phyloP scores from a whole-genome alignment of 2,888 invertebrate genomes.

The Congeria kusceri region DNA sequence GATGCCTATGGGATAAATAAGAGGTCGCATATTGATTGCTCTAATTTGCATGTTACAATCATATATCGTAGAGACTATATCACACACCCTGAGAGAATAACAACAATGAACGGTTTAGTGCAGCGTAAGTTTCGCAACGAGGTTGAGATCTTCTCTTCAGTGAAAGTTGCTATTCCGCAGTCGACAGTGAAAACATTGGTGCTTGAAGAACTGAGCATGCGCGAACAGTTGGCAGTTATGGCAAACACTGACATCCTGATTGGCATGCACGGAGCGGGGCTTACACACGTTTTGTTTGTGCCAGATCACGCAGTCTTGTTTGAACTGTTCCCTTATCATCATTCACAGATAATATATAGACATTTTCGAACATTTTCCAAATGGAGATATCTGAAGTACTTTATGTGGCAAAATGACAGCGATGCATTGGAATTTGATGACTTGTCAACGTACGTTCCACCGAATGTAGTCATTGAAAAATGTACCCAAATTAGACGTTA shows the following conservation, averaged over 20 bases:
- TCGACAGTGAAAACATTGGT: slow-evolving; percentile 25
- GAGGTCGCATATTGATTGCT: slow-evolving; percentile 38
- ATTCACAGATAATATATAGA: slow-evolving; percentile 25
- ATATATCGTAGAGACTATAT: slow-evolving; percentile 58
- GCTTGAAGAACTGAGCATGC: slow-evolving; percentile 49
- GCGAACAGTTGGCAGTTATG: slow-evolving; percentile 48
- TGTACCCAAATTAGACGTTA: too few relatives aligned
- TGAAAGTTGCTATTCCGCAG: slow-evolving; percentile 22
- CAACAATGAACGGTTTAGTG: slow-evolving; percentile 38
- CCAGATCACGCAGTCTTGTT: slow-evolving; percentile 57
- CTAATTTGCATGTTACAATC: slow-evolving; percentile 30
- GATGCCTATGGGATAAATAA: slow-evolving; percentile 27
- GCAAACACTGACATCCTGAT: slow-evolving; percentile 56
- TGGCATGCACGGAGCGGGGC: slow-evolving; percentile 64
- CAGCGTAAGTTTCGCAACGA: slow-evolving; percentile 60
- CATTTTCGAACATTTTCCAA: slow-evolving; percentile 59
- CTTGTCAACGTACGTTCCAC: slow-evolving; percentile 52
- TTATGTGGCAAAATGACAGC: slow-evolving; percentile 56
- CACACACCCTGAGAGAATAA: slow-evolving; percentile 53
- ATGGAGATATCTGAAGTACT: slow-evolving; percentile 56
- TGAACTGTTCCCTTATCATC: slow-evolving; percentile 49
- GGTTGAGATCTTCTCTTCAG: slow-evolving; percentile 28
- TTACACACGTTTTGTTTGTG: slow-evolving; percentile 52
- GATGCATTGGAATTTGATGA: slow-evolving; percentile 39
- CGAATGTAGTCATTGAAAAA: slow-evolving; percentile 16